Percentiles rank a stretch among this genome's conserved stretches.
phyloP scores from a whole-genome alignment of 2,113 vertebrate genomes.

The Rhea americana region DNA sequence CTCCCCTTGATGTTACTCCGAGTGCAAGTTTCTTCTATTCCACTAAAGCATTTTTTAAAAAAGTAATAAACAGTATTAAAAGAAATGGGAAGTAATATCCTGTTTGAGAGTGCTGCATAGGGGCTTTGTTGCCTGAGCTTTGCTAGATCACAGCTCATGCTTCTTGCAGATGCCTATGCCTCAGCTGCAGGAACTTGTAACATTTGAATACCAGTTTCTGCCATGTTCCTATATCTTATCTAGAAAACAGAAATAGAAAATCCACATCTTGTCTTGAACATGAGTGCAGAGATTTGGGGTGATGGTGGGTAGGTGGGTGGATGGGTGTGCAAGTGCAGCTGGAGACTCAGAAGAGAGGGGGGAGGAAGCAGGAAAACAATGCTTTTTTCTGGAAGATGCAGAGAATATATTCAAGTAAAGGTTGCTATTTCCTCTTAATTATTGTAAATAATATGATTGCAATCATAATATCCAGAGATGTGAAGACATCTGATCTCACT shows the following conservation, averaged over 20 bases:
- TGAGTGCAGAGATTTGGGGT: not conserved
- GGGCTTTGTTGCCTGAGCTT: conserved; percentile 35
- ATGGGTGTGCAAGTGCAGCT: not conserved
- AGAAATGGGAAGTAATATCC: not conserved
- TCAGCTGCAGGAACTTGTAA: not conserved
- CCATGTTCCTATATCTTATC: not conserved
- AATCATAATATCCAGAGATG: not conserved
- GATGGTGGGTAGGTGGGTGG: not conserved
- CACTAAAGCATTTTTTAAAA: not conserved
- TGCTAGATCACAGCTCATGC: not conserved
- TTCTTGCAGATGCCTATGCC: not conserved
- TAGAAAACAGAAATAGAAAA: too few species aligned
- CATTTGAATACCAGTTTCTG: not conserved
- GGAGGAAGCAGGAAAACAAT: not conserved
- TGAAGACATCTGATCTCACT: not conserved
- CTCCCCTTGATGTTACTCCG: not conserved
- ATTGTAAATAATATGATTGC: not conserved
- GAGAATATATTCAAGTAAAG: not conserved
- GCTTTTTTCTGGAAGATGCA: not conserved
- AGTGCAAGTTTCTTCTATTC: conserved; percentile 19
- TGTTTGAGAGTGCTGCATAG: not conserved
- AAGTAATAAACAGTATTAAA: conserved; percentile 10
- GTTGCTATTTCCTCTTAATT: not conserved
- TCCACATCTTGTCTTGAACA: not conserved
- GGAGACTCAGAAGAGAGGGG: not conserved